Evolutionary conservation across 2,113 vertebrate species (phyloP), one percentile per base, ranked within the genome.

Genomic region (Perccottus glenii): DNA sequence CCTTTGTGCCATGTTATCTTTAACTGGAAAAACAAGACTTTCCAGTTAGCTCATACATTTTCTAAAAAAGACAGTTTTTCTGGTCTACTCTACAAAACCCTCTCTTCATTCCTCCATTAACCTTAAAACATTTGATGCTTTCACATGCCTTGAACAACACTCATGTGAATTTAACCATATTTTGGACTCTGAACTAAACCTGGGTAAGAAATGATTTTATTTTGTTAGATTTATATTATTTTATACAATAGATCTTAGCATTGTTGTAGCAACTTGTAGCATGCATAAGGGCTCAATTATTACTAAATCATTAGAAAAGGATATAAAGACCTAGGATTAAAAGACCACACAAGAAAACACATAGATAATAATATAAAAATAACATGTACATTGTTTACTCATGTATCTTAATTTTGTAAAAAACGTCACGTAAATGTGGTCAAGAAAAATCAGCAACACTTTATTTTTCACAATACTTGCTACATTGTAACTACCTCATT

Each of bases 61-160:
- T 55, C 14, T 55, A n/a, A 35, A 53, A 35, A 36, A n/a, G 52
- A 11, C 32, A 55, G 52, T 36, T 35, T 36, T 55, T 55, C 52
- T 55, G 52, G 52, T 55, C 32, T 7, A 3, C 52, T n/a, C 32
- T 55, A 55, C 52, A 55, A 55, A 55, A 55, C 7, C 52, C 33
- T 36, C 35, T 36, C 11, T 36, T 12, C 32, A 3, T n/a, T n/a
- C 50, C 36, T 12, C 14, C 32, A 55, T 35, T 55, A 36, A 9
- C 3, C 52, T 36, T 55, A 32, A n/a, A 52, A 50, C 50, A 53
- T 6, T 35, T 9, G 32, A 2, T 33, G 19, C 19, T 49, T 49
- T 15, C 9, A n/a, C 33, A 36, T 38, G 14, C 52, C 5, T 7
- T 35, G 32, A 55, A 12, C 10, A n/a, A 55, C 36, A 53, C 51